Evolutionary conservation across 2,888 invertebrate genomes (phyloP), one percentile per base, ranked within the genome.

Genomic region (Ctena decussata): DNA sequence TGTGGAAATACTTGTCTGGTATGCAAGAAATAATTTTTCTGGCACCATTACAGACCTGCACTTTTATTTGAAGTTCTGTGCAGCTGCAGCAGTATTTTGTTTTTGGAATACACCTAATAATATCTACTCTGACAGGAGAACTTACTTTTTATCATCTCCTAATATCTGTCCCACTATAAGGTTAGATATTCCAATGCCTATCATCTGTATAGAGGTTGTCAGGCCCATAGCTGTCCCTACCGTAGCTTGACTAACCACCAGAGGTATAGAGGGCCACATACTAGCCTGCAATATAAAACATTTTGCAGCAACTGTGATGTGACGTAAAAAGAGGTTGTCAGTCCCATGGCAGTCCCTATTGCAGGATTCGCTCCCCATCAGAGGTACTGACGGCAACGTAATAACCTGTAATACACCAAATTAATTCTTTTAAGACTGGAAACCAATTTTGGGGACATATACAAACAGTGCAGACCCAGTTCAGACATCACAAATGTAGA

Each of bases 191-290:
- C 96, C 96, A 77, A 96, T 95, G n/a, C 96, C 96, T 83, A 96
- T 93, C 96, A 96, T 96, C 91, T 96, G 96, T 70, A 96, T 90
- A 60, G 95, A 95, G 39, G 95, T 96, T n/a, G 95, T 95, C 5
- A 96, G 84, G 0, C 96, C 96, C 95, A 96, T 95, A 57, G 96
- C 96, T 65, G 96, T 96, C 8, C 96, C 96, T n/a, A 96, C 89
- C 1, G 95, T 95, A 5, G 96, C 93, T 87, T 94, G 95, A 65
- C 90, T 91, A 12, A 96, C 95, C 39, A 96, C 95, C 49, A 96
- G 91, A 0, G 96, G 95, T 44, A 96, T 96, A 53, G 95, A 95
- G 0, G 96, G 96, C 96, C 96, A 96, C 94, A 96, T 92, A 82
- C 95, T 95, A 11, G 96, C 95, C 96, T 96, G 89, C 12, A 90